Percentiles rank a stretch among this genome's conserved stretches.
Conservation (phyloP, 2,113 vertebrate species). For the Indicator indicator region DNA sequence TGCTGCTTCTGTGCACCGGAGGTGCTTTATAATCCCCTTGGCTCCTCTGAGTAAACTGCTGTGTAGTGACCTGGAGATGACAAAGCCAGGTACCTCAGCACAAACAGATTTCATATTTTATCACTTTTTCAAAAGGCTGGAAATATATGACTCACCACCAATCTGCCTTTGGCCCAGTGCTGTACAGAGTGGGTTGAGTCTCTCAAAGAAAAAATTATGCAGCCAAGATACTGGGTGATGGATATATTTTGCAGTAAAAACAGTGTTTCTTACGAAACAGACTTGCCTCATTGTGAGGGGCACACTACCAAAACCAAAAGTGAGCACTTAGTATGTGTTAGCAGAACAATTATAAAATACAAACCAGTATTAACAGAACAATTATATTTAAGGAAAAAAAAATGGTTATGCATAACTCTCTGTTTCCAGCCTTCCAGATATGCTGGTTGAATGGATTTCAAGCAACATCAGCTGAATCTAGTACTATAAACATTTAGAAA, state of each 20-base stretch:
- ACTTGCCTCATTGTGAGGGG: neutral
- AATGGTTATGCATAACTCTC: neutral
- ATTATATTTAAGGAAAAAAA: neutral
- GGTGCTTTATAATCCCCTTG: neutral
- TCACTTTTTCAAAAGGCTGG: neutral
- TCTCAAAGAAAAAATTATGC: neutral
- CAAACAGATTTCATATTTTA: slow-evolving; percentile 20
- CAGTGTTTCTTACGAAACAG: neutral
- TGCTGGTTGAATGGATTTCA: slow-evolving; percentile 21
- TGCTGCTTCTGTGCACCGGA: neutral
- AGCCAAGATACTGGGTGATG: neutral
- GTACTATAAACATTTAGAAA: slow-evolving; percentile 19
- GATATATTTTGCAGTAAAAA: neutral
- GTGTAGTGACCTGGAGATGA: neutral
- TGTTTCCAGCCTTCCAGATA: neutral
- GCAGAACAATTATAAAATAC: neutral
- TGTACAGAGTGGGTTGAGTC: neutral
- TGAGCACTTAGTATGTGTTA: neutral
- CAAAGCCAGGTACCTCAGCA: neutral
- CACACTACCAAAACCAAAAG: neutral
- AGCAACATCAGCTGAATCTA: neutral
- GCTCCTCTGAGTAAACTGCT: neutral
- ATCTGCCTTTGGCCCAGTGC: neutral
- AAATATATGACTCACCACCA: slow-evolving; percentile 1
- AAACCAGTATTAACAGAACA: neutral